Evolutionary conservation across 2,113 vertebrate genomes (phyloP).

Genomic region (Semnornis frantzii): DNA sequence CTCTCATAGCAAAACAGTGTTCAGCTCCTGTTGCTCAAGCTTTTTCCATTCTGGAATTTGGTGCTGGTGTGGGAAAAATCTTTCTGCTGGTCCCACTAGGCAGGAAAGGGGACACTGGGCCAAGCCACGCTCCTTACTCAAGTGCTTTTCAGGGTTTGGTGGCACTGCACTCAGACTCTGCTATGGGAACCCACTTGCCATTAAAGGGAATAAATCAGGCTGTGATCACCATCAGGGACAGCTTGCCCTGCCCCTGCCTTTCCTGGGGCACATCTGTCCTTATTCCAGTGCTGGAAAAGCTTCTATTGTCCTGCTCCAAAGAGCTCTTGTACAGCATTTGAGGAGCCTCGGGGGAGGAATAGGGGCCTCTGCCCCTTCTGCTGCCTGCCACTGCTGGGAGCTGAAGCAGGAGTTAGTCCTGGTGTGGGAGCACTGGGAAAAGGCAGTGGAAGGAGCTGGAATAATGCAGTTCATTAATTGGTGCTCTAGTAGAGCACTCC

Average conservation of each 20-base stretch:
- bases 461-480: background rate
- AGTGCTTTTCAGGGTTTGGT: background rate
- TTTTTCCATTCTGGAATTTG: background rate
- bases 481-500: background rate
- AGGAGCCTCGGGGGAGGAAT: background rate
- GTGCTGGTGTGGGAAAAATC: background rate
- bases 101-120: accelerated
- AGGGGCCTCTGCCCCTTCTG: background rate
- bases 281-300: background rate
- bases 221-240: background rate
- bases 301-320: background rate
- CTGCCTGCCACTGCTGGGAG: background rate
- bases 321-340: background rate
- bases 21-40: accelerated
- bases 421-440: background rate
- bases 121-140: accelerated
- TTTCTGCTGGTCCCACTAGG: accelerated
- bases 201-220: accelerated
- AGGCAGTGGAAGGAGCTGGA: background rate
- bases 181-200: accelerated
- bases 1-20: accelerated
- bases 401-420: background rate
- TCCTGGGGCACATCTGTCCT: background rate
- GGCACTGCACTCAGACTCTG: accelerated
- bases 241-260: background rate